phyloP scores from a whole-genome alignment of 1,140 invertebrate species.

The Euura saliciscinereae region DNA sequence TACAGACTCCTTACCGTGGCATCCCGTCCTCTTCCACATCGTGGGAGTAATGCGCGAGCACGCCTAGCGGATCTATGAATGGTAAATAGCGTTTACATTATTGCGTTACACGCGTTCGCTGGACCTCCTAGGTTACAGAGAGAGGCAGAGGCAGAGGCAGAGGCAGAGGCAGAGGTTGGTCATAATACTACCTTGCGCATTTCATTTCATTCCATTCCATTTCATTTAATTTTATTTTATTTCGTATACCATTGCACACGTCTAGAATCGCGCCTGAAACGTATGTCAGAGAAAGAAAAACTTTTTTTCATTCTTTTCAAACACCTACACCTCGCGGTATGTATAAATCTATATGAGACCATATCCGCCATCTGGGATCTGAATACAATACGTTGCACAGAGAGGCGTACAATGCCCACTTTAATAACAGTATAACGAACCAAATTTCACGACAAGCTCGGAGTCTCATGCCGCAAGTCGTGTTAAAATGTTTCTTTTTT shows the following conservation, averaged over 20 bases:
- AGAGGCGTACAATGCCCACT: background rate
- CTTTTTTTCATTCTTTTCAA: too few species aligned
- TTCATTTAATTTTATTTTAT: background rate
- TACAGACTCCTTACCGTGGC: too few species aligned
- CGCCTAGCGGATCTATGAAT: constrained; percentile 44
- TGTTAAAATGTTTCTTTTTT: too few species aligned
- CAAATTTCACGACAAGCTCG: background rate
- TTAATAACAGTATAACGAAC: background rate
- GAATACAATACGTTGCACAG: background rate
- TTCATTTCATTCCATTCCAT: background rate
- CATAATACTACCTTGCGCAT: background rate
- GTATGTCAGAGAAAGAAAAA: too few species aligned
- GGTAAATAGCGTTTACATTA: constrained; percentile 44
- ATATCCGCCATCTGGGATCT: background rate
- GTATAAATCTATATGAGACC: background rate
- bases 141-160: too few species aligned
- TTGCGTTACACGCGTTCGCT: constrained; percentile 12
- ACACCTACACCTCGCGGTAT: too few species aligned
- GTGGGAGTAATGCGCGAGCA: constrained; percentile 38
- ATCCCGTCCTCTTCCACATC: constrained; percentile 6
- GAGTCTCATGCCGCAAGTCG: too few species aligned
- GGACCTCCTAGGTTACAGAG: background rate
- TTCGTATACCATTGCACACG: background rate
- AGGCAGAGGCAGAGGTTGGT: too few species aligned
- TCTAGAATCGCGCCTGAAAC: background rate